These are phyloP conservation scores for Diplodus sargus DNA, from an alignment of 2,797 vertebrate species.

Conservation along the genomic window DNA sequence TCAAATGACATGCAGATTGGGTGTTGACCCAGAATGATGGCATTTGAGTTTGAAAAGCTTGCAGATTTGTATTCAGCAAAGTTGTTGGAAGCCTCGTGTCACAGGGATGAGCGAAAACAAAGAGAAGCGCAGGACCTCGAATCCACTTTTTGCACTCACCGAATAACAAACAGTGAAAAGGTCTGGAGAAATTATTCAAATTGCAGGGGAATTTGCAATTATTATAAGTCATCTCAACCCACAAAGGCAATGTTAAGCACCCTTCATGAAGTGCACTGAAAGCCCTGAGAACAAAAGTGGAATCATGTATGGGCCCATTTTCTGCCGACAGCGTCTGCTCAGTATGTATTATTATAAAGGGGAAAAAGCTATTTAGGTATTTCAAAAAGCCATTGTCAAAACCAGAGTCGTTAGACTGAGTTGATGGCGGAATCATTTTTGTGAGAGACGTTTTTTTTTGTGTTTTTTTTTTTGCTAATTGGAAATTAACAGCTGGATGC, in stretches of 20 bases:
- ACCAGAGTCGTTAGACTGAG: conserved; percentile 34
- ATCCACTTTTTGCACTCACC: conserved; percentile 67
- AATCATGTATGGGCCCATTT: conserved; percentile 57
- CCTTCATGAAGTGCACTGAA: conserved; percentile 70
- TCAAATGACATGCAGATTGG: conserved; percentile 41
- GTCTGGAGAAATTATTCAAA: conserved; percentile 80
- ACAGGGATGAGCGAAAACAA: conserved; percentile 68
- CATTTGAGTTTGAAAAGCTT: conserved; percentile 66
- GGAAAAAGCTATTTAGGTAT: conserved; percentile 49
- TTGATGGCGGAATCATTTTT: conserved; percentile 22
- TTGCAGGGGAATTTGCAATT: conserved; percentile 79
- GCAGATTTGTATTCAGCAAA: conserved; percentile 65
- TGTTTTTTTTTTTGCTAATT: background rate
- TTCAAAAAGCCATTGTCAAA: conserved; percentile 60
- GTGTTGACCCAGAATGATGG: conserved; percentile 54
- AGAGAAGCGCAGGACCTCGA: conserved; percentile 58
- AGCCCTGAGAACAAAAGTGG: conserved; percentile 70
- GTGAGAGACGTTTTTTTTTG: background rate
- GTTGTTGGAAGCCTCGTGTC: conserved; percentile 60
- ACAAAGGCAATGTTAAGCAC: conserved; percentile 78
- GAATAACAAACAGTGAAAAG: conserved; percentile 70
- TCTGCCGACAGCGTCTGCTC: conserved; percentile 43
- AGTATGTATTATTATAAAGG: conserved; percentile 40
- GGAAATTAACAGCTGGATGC: conserved; percentile 24
- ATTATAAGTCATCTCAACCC: conserved; percentile 79